A percentile compares a stretch with the other conserved stretches of the same genome.
Conservation (phyloP, 37 sponge, comb jelly and placozoan genomes). For the Agelas oroides region DNA sequence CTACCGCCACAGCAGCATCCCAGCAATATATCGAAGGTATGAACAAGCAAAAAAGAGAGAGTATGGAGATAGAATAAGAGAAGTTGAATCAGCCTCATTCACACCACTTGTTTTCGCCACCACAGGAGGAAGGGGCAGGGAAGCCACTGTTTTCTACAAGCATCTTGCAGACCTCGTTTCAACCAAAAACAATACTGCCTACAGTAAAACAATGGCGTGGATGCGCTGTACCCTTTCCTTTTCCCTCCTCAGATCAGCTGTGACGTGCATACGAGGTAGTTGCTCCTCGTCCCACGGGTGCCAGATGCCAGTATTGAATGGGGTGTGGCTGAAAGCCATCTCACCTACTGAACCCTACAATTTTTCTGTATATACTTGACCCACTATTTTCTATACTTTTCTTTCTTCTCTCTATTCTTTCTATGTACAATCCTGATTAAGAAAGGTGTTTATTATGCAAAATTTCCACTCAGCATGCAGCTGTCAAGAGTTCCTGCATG, state of each 20-base stretch:
- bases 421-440: no score
- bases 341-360: no score
- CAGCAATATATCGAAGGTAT: not conserved
- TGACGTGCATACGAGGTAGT: not conserved
- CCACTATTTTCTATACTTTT: no score
- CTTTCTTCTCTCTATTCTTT: no score
- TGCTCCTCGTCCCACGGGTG: not conserved
- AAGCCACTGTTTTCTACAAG: conserved; percentile 2
- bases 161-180: not conserved
- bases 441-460: no score
- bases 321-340: no score
- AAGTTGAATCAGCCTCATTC: not conserved
- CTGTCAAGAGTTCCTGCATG: no score
- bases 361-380: no score
- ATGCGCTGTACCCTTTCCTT: not conserved
- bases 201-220: not conserved
- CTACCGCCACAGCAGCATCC: not conserved
- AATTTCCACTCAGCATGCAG: no score
- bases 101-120: conserved; percentile 13
- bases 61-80: conserved; percentile 6
- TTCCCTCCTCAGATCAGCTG: not conserved
- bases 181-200: not conserved
- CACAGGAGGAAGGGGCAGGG: not conserved
- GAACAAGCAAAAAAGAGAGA: conserved; percentile 3
- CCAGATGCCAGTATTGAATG: no score